These are phyloP conservation scores for Synaphobranchus kaupii DNA, from an alignment of 2,797 vertebrate genomes.

Conservation along the genomic window DNA sequence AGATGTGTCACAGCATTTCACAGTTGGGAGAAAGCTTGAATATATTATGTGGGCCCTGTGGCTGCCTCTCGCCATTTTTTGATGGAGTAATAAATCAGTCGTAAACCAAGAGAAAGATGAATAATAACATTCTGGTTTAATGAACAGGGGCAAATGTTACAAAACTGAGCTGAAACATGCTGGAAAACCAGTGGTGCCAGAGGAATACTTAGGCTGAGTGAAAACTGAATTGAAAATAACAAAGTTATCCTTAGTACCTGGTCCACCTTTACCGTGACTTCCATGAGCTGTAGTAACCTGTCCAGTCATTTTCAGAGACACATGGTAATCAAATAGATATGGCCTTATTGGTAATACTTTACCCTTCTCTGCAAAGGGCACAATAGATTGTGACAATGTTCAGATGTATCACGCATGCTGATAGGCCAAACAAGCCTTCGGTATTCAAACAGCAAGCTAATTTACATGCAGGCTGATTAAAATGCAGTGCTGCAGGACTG, in stretches of 20 bases:
- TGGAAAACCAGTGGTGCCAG: neutral
- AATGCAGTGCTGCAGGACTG: conserved; percentile 40
- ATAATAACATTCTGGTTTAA: neutral
- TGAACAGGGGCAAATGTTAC: neutral
- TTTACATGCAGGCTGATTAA: conserved; percentile 39
- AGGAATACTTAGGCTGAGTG: neutral
- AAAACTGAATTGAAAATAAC: neutral
- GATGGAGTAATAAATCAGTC: neutral
- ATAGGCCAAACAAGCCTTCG: conserved; percentile 35
- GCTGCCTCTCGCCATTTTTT: neutral
- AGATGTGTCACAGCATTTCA: neutral
- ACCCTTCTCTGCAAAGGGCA: conserved; percentile 8
- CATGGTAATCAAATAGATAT: conserved; percentile 25
- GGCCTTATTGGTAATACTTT: conserved; percentile 34
- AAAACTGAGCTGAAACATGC: neutral
- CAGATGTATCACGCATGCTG: conserved; percentile 40
- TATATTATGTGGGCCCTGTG: neutral
- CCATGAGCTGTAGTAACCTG: neutral
- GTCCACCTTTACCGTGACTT: too few relatives aligned
- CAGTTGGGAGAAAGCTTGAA: neutral
- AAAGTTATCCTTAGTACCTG: neutral
- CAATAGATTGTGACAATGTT: conserved; percentile 15
- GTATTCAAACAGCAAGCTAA: conserved; percentile 41
- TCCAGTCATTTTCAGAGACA: neutral
- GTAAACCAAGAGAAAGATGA: neutral